phyloP scores from a whole-genome alignment of 2,797 vertebrate genomes.

The Oryzias dopingdopingensis region DNA sequence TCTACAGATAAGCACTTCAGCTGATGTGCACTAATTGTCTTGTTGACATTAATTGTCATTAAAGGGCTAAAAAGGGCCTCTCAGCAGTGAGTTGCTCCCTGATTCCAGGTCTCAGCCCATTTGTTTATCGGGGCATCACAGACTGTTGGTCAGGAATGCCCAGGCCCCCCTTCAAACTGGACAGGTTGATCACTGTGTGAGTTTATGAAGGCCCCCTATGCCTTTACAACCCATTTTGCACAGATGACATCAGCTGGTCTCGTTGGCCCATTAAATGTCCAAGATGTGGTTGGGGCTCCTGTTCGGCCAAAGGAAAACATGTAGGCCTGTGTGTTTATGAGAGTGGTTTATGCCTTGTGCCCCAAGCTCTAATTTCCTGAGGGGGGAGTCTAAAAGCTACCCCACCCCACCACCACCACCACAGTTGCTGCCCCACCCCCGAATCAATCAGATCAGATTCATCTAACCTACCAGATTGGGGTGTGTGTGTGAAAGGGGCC shows the following conservation, averaged over 20 bases:
- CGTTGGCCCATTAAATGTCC: slow-evolving; percentile 38
- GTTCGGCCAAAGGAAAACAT: slow-evolving; percentile 22
- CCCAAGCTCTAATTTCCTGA: slow-evolving; percentile 61
- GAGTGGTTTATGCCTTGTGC: slow-evolving; percentile 9
- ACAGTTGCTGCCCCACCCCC: slow-evolving; percentile 39
- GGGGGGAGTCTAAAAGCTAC: slow-evolving; percentile 35
- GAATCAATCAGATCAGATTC: slow-evolving; percentile 74
- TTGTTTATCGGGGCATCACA: slow-evolving; percentile 72
- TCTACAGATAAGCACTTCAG: slow-evolving; percentile 70
- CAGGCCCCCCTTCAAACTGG: slow-evolving; percentile 44
- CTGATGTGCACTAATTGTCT: slow-evolving; percentile 79
- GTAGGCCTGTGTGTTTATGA: slow-evolving; percentile 12
- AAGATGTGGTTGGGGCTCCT: slow-evolving; percentile 18
- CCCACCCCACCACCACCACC: too few relatives aligned
- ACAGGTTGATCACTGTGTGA: slow-evolving; percentile 22
- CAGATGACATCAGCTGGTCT: slow-evolving; percentile 56
- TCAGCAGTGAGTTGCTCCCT: slow-evolving; percentile 61
- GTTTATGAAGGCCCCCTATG: background rate
- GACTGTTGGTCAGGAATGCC: slow-evolving; percentile 22
- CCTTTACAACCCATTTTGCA: slow-evolving; percentile 24
- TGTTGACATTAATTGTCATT: slow-evolving; percentile 82
- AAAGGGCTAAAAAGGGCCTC: slow-evolving; percentile 70
- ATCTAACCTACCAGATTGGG: slow-evolving; percentile 66
- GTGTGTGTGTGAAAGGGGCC: slow-evolving; percentile 39
- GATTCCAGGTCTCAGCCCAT: slow-evolving; percentile 59